These are phyloP conservation scores for Phymatocera aterrima DNA, from an alignment of 2,888 invertebrate genomes.

Conservation along the genomic window DNA sequence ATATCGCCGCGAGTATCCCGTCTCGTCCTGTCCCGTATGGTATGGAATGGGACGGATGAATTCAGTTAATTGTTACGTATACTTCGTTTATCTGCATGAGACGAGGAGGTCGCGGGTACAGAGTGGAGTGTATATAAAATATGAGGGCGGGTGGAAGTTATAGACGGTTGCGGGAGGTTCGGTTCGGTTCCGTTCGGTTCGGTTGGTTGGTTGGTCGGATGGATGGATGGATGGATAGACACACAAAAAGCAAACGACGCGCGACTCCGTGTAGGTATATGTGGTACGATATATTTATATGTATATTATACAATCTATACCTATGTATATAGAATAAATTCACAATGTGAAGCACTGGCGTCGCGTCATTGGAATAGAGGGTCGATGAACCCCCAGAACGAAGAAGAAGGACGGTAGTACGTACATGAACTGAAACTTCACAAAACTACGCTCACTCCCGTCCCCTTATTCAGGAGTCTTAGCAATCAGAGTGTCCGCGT, in stretches of 20 bases:
- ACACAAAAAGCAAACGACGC: conserved; percentile 58
- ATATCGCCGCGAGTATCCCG: conserved; percentile 7
- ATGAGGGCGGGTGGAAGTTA: neutral
- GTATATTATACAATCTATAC: no score
- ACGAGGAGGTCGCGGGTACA: neutral
- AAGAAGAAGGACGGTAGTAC: conserved; percentile 18
- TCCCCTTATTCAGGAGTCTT: conserved; percentile 1
- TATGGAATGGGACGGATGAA: conserved; percentile 31
- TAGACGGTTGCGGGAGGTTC: neutral
- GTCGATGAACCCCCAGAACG: conserved; percentile 26
- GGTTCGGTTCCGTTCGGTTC: no score
- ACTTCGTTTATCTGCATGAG: conserved; percentile 33
- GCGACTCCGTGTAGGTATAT: conserved; percentile 61
- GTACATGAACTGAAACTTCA: conserved; percentile 43
- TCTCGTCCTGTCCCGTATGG: neutral
- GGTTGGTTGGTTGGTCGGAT: no score
- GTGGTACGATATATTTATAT: no score
- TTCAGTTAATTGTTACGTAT: conserved; percentile 43
- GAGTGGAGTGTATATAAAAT: neutral
- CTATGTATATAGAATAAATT: conserved; percentile 72
- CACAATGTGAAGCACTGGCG: conserved; percentile 64
- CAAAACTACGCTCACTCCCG: conserved; percentile 31
- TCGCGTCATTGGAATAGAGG: conserved; percentile 56
- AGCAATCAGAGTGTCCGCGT: no score
- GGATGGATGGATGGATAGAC: conserved; percentile 16